Conservation (phyloP, 2,113 vertebrate genomes). For the Elephas maximus region DNA sequence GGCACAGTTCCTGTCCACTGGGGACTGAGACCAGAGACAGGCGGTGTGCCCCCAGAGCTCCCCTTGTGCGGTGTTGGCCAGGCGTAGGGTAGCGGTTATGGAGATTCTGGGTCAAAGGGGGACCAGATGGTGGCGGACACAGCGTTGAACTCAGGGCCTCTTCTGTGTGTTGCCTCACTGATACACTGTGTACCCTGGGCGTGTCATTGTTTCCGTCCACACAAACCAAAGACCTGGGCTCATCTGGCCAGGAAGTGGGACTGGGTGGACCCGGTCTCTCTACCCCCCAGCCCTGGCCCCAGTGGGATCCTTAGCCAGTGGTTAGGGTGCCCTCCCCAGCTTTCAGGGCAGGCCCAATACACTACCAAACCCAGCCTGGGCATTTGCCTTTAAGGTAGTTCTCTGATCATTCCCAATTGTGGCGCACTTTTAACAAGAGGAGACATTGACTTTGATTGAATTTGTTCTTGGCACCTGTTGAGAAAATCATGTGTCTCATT, state of each 20-base stretch:
- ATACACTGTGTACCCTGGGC: background rate
- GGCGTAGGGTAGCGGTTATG: background rate
- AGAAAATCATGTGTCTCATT: background rate
- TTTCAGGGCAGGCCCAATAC: background rate
- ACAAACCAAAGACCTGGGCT: background rate
- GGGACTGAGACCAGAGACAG: background rate
- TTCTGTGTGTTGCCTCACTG: background rate
- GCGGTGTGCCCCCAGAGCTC: background rate
- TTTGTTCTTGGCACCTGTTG: background rate
- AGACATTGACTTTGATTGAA: background rate
- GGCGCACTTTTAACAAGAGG: rapidly evolving
- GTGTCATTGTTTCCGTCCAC: background rate
- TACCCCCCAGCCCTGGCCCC: background rate
- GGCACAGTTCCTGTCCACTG: background rate
- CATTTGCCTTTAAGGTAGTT: background rate
- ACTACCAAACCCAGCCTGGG: background rate
- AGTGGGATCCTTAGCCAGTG: background rate
- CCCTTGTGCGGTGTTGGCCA: background rate
- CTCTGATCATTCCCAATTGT: too few species aligned
- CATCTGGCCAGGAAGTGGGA: background rate
- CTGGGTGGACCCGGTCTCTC: background rate
- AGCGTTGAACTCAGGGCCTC: background rate
- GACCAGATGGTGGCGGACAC: background rate
- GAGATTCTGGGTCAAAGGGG: background rate
- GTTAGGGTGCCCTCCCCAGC: background rate